Base-by-base conservation (phyloP, 2,797 vertebrate species). In the Megaceryle alcyon region DNA sequence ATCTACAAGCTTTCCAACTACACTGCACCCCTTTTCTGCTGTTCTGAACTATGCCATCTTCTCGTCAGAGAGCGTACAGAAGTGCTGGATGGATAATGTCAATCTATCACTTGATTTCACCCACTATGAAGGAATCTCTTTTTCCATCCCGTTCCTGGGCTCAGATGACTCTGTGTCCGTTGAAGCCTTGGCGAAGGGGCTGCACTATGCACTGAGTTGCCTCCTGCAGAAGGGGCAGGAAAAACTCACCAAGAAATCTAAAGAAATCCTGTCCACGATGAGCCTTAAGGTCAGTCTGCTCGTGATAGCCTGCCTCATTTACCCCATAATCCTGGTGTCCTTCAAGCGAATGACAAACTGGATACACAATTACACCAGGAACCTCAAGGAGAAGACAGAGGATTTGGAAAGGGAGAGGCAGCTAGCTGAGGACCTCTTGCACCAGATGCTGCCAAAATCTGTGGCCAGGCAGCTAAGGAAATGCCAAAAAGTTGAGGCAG, bases 401-500 rank as follows among this genome's bases (percentile, higher is more conserved):
- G 98, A 98, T 64, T 96, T 99, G 75, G 99, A 98, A 86, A 97
- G 78, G 54, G 98, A 99, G 96, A 97, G 98, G 71, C 95, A 48
- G 25, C 83, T 99, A 16, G 98, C 98, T 1, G 99, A 99, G 94
- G 98, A 99, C 51, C 98, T 99, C 68, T 96, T 99, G 66, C 98
- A 99, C 89, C 99, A 99, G 94, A 99, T 99, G 99, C 59, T 99
- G 90, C 99, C 99, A 28, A 99, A 98, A 87, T 98, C 98, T 4
- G 99, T 99, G 8, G 98, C 98, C 92, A 98, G 98, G 90, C 99
- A 99, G 97, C 98, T 99, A 4, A 97, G 99, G 13, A 98, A 98
- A 78, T 75, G 91, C 13, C 98, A 98, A 73, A 98, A 98, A 1
- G 98, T 99, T 1, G 98, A 99, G 95, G 99, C 99, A 3, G 99